Base-by-base conservation (phyloP, 2,888 invertebrate species). In the Cylindroiulus punctatus region DNA sequence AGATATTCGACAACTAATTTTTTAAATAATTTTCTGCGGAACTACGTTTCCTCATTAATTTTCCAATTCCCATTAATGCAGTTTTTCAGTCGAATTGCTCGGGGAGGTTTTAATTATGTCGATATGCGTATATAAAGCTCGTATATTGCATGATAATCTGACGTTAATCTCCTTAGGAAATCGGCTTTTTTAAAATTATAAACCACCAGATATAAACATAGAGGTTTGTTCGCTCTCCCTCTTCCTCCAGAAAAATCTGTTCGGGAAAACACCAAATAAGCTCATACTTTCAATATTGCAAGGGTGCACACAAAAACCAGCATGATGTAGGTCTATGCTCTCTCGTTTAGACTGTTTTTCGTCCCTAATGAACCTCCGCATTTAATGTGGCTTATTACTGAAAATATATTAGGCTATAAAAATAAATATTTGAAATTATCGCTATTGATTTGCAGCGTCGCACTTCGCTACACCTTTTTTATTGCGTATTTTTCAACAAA, bases 341-440 rank as follows among this genome's bases (percentile, higher is more conserved):
- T 17, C 19, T 17, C 22, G n/a, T 57, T 36, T n/a, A 57, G n/a
- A 19, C 57, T 57, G 57, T 57, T 36, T 36, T 57, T 22, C 57
- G 22, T 57, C 57, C 57, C 57, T 57, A 57, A 57, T 57, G 57
- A 57, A 57, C 57, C 57, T 57, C 22, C 19, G 4, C 57, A n/a
- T 57, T 57, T 57, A 57, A 57, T 22, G 57, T 3, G 57, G n/a
- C 57, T 57, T 57, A 57, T 57, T 57, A 57, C 57, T 3, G n/a
- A 57, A 57, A 57, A 57, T 57, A 57, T 57, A 57, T 57, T 57
- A 57, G 57, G 57, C 57, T 57, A 57, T 57, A 57, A 57, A 57
- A 57, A 57, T n/a, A 57, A 57, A 57, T 57, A 57, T 57, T 57
- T 57, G n/a, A 57, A 57, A 57, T 22, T 19, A 57, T 57, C 57